Base-by-base conservation (phyloP, 2,797 vertebrate species). In the Streptopelia turtur region DNA sequence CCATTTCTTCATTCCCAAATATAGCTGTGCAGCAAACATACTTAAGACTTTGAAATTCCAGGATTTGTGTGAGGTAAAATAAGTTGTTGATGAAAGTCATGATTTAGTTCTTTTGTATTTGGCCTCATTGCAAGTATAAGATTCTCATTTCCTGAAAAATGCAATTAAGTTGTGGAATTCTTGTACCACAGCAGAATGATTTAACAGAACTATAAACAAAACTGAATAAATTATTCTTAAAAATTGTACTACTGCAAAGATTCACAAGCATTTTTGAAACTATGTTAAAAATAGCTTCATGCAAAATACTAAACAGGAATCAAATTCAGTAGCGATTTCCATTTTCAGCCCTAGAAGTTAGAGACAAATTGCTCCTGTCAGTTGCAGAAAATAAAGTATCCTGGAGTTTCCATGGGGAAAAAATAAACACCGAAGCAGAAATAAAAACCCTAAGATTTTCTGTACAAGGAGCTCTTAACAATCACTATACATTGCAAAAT, bases 101-200 rank as follows among this genome's bases (percentile, higher is more conserved):
- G 8, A 84, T 82, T 87, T 76, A 87, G 45, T 33, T 76, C 52
- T 88, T 89, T 74, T 61, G 68, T 56, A 30, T 76, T 83, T 87
- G 71, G 89, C 60, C 64, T 14, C 27, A 41, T 16, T 77, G 60
- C 57, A 86, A 91, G 35, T 69, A n/a, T 21, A 83, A 89, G 72
- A 72, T 20, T 79, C 64, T 83, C 31, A 68, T 90, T 94, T 95
- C 80, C 83, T 50, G 18, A 82, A 56, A 85, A 96, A 96, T 64
- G 52, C 24, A 84, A 90, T 91, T 86, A 91, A 91, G 43, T 75
- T 59, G 78, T 55, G 60, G 75, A 87, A 85, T 83, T 89, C 66
- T 71, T 49, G 23, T 59, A 86, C 39, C 39, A 79, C 16, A 78
- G 63, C 5, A 83, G 35, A 94, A 77, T 31, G 55, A 89, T 28